A percentile compares a stretch with the other conserved stretches of the same genome.
phyloP scores from a whole-genome alignment of 2,113 vertebrate species.

The Scytalopus superciliaris region DNA sequence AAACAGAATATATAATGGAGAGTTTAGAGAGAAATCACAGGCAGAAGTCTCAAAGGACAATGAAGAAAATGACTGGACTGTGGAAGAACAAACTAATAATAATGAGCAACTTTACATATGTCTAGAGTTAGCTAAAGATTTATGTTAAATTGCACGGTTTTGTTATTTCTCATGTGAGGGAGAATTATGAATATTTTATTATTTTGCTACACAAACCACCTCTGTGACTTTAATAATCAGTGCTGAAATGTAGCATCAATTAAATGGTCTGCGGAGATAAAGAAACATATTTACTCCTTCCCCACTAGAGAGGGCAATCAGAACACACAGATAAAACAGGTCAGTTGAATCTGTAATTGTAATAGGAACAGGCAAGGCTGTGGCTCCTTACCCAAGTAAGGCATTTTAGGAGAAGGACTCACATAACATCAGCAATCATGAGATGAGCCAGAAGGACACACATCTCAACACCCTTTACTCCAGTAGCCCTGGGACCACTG shows the following conservation, averaged over 20 bases:
- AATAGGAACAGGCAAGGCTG: neutral
- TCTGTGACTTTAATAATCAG: neutral
- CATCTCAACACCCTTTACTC: neutral
- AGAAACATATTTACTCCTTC: neutral
- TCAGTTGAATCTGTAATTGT: neutral
- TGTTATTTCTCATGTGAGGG: neutral
- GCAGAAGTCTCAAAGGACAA: neutral
- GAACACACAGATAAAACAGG: neutral
- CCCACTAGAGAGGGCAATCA: neutral
- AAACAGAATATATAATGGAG: neutral
- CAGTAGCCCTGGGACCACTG: neutral
- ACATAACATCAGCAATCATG: neutral
- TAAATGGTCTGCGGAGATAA: neutral
- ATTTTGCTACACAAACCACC: conserved; percentile 6
- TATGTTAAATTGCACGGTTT: neutral
- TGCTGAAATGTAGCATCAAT: neutral
- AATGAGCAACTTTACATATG: neutral
- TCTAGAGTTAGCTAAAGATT: neutral
- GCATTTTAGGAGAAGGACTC: neutral
- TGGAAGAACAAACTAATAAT: neutral
- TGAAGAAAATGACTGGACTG: neutral
- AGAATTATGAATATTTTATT: neutral
- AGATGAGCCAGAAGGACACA: neutral
- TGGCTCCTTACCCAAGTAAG: neutral
- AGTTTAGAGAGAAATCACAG: neutral